Conservation (phyloP, 2,888 invertebrate genomes). For the Drosophila tripunctata region DNA sequence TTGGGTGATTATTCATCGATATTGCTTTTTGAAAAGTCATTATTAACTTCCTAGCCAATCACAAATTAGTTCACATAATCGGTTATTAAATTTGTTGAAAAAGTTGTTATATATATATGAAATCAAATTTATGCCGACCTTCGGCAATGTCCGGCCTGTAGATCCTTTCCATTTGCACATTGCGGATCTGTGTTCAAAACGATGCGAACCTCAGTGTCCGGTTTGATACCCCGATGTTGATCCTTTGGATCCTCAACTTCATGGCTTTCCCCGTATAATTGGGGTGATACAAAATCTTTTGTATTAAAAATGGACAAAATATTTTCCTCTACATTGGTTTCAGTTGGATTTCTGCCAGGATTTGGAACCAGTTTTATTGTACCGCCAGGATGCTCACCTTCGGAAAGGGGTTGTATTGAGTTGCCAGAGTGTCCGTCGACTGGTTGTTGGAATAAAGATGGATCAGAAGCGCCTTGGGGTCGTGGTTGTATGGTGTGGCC, state of each 20-base stretch:
- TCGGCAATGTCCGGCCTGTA: slow-evolving; percentile 59
- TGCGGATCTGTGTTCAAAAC: slow-evolving; percentile 53
- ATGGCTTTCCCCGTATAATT: neutral
- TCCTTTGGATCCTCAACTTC: slow-evolving; percentile 24
- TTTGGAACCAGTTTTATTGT: slow-evolving; percentile 19
- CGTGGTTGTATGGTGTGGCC: too few species aligned
- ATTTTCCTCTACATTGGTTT: slow-evolving; percentile 3
- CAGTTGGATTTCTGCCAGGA: neutral
- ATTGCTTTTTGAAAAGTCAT: neutral
- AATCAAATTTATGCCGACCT: slow-evolving; percentile 35
- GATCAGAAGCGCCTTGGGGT: slow-evolving; percentile 10
- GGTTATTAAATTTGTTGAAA: neutral
- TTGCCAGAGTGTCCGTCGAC: neutral
- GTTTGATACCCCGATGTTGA: neutral
- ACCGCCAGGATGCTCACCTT: neutral
- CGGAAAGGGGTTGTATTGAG: slow-evolving; percentile 1
- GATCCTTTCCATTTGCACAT: slow-evolving; percentile 45
- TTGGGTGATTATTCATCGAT: neutral
- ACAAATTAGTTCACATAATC: neutral
- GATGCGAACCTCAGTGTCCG: slow-evolving; percentile 38
- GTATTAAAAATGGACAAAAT: slow-evolving; percentile 49
- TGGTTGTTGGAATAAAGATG: slow-evolving; percentile 1
- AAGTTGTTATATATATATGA: neutral
- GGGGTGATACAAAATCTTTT: slow-evolving; percentile 18
- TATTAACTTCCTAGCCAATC: slow-evolving; percentile 8